Evolutionary conservation across 2,113 vertebrate genomes (phyloP).

Genomic region (Eupsittula cactorum): DNA sequence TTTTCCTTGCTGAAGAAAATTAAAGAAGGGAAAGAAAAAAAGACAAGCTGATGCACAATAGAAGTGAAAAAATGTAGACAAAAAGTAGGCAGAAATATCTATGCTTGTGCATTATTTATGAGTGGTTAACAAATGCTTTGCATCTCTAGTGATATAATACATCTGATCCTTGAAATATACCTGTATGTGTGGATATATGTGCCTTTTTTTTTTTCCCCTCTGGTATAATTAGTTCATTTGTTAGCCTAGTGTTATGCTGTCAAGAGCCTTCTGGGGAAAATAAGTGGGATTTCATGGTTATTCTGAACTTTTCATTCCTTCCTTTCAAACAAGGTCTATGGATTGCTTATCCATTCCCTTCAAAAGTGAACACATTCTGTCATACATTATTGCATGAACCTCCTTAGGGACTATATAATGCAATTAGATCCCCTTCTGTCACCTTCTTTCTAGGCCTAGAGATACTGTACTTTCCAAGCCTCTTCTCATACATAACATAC

Average conservation of each 20-base stretch:
- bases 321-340: not conserved
- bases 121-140: not conserved
- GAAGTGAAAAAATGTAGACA: not conserved
- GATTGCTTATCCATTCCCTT: not conserved
- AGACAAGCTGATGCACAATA: rapidly evolving
- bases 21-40: not conserved
- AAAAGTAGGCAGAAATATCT: not conserved
- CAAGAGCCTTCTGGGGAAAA: not conserved
- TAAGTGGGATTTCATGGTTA: not conserved
- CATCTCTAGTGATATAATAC: not conserved
- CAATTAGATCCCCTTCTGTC: slow-evolving; percentile 1
- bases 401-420: not conserved
- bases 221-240: not conserved
- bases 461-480: not conserved
- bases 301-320: slow-evolving; percentile 8
- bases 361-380: not conserved
- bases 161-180: not conserved
- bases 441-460: not conserved
- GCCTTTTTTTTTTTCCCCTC: not conserved
- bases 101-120: not conserved
- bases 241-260: not conserved
- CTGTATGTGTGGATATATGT: not conserved
- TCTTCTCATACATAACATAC: not conserved
- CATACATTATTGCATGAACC: not conserved
- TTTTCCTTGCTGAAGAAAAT: not conserved